Conservation (phyloP, 2,113 vertebrate genomes). For the Notechis scutatus region DNA sequence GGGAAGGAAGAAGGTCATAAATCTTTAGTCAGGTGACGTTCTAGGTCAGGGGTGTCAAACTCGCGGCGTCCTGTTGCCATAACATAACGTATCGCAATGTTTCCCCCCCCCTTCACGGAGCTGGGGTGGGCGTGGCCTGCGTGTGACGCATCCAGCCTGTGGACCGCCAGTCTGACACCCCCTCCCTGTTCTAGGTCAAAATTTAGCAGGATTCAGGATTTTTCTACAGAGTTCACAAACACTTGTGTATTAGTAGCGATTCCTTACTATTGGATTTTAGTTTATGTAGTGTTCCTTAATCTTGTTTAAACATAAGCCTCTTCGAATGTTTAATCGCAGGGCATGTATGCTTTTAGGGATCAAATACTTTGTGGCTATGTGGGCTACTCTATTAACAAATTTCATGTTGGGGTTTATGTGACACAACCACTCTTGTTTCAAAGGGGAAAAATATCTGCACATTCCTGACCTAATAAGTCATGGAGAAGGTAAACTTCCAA, state of each 20-base stretch:
- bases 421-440: background rate
- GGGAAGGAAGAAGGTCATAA: background rate
- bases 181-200: background rate
- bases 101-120: no score
- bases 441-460: background rate
- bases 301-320: background rate
- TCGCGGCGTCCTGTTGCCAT: no score
- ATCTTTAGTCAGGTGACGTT: background rate
- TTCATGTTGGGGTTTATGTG: background rate
- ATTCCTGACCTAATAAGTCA: background rate
- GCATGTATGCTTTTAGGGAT: background rate
- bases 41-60: background rate
- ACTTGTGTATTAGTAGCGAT: background rate
- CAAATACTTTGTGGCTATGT: background rate
- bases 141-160: no score
- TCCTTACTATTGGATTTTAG: background rate
- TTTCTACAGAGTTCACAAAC: background rate
- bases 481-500: background rate
- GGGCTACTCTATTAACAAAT: background rate
- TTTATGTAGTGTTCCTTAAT: background rate
- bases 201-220: background rate
- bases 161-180: no score
- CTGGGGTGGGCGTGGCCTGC: no score
- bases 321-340: background rate
- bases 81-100: no score